Evolutionary conservation across 1,140 invertebrate species (phyloP), one percentile per base, ranked within the genome.

Genomic region (Bombus vancouverensis): DNA sequence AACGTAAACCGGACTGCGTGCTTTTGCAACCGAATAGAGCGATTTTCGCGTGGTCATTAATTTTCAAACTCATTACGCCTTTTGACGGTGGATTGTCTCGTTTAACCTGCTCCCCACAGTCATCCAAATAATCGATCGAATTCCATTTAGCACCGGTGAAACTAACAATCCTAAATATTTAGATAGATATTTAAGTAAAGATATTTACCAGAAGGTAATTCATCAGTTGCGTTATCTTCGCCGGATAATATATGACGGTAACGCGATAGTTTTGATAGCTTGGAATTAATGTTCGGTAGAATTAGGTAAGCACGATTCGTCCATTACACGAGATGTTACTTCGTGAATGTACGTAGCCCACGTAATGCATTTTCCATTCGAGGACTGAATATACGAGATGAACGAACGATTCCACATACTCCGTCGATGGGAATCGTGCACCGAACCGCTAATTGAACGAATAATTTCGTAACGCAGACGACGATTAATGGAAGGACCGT

Each of bases 51-150:
- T 53, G 37, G 34, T 77, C 57, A 71, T 85, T 59, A 76, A 85
- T 88, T 88, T 89, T 89, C 73, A 42, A 57, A 62, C 71, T 88
- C 70, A 22, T 53, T 53, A 22, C 18, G 6, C 47, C 72, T 59
- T 47, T 83, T 37, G 37, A 15, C n/a, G 32, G 1, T 9, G 72
- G 25, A 6, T 10, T 57, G 28, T 57, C 44, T n/a, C 44, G 73
- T 39, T 83, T 53, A 53, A 53, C 18, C 47, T 53, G 47, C 47
- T 53, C 18, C 32, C 8, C n/a, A 28, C 10, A 18, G 6, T 42
- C 39, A 0, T 8, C n/a, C 28, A 15, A 37, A 59, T n/a, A 25
- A 28, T 22, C 13, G 28, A 53, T 9, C 5, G 32, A 53, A 12
- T 37, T 13, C 6, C n/a, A 32, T 18, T 18, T 15, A 32, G 6